Evolutionary conservation across 1,140 invertebrate species (phyloP).

Genomic region (Drosophila repletoides): DNA sequence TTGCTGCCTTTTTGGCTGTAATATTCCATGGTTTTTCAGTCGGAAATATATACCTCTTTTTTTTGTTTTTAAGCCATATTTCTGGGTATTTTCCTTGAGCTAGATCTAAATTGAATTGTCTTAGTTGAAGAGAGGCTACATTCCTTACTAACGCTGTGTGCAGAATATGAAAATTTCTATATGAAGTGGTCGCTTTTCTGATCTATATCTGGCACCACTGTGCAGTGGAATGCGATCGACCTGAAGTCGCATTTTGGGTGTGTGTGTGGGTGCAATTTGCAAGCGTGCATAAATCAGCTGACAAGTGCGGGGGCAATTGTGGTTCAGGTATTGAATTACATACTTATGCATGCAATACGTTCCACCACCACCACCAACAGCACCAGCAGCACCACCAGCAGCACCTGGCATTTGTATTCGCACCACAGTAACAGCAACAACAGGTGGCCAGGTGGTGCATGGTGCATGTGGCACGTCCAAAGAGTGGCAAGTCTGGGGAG

Average conservation of each 20-base stretch:
- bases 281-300: constrained; percentile 69
- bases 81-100: too few species aligned
- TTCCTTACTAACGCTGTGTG: too few species aligned
- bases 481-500: constrained; percentile 10
- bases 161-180: too few species aligned
- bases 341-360: constrained; percentile 38
- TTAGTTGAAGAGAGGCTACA: too few species aligned
- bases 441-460: constrained; percentile 12
- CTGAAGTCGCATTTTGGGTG: constrained; percentile 45
- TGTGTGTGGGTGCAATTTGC: constrained; percentile 75
- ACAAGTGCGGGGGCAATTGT: constrained; percentile 73
- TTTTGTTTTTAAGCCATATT: too few species aligned
- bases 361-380: background rate
- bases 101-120: too few species aligned
- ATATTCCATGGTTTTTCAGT: too few species aligned
- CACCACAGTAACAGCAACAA: constrained; percentile 14
- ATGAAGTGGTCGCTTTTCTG: background rate
- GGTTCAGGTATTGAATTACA: constrained; percentile 67
- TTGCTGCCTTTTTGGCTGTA: too few species aligned
- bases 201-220: constrained; percentile 36
- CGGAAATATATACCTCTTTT: too few species aligned
- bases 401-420: constrained; percentile 51
- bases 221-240: constrained; percentile 68
- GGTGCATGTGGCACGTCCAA: background rate
- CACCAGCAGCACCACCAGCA: constrained; percentile 3